A percentile compares a stretch with the other conserved stretches of the same genome.
Evolutionary conservation across 2,888 invertebrate genomes (phyloP).

Genomic region (Antheraea assamensis): DNA sequence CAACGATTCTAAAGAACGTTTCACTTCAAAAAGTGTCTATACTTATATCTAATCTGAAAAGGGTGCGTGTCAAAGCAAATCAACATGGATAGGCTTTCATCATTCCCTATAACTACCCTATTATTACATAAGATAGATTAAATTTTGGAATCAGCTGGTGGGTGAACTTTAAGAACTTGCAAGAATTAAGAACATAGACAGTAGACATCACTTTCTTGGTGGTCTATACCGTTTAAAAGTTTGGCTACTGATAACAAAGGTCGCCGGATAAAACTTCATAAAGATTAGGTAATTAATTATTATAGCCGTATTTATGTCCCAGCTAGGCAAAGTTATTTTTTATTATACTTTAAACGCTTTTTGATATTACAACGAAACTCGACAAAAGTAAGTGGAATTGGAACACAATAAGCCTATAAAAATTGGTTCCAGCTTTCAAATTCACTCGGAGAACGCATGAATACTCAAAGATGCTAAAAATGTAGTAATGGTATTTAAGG

Average conservation of each 20-base stretch:
- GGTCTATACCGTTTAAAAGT: background rate
- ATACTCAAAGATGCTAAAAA: too few species aligned
- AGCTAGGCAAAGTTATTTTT: background rate
- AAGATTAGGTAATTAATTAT: background rate
- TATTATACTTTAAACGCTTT: background rate
- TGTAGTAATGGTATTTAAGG: too few species aligned
- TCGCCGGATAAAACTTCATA: background rate
- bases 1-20: too few species aligned
- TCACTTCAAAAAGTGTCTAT: too few species aligned
- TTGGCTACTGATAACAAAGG: background rate
- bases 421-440: background rate
- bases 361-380: background rate
- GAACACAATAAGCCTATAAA: background rate
- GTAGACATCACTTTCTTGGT: background rate
- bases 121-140: too few species aligned
- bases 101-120: too few species aligned
- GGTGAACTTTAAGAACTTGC: background rate
- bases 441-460: background rate
- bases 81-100: too few species aligned
- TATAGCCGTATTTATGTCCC: background rate
- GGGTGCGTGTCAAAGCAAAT: too few species aligned
- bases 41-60: too few species aligned
- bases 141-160: background rate
- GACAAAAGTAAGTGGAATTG: too few species aligned
- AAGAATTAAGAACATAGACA: background rate